Base-by-base conservation (phyloP, 2,797 vertebrate species). In the Hozukius guyotensis region DNA sequence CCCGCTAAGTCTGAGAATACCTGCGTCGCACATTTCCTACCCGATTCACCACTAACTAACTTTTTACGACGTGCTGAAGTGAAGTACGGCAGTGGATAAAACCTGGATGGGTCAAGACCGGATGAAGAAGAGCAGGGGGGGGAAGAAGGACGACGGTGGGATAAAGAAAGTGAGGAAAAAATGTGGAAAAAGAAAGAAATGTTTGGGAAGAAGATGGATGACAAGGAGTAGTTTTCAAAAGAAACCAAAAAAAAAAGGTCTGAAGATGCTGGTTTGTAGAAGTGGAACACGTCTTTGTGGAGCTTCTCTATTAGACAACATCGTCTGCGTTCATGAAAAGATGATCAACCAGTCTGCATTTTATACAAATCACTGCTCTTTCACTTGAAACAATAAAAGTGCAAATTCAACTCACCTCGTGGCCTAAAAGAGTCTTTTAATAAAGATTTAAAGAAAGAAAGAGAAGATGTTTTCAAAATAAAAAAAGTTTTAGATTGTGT, bases 331-430 rank as follows among this genome's bases (percentile, higher is more conserved):
- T 53, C 62, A 59, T 92, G 86, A 94, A 52, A 93, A 85, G 91
- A 84, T 75, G 81, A 92, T 93, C 91, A 92, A 77, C 81, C 83
- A 60, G 90, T 91, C 90, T 94, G 87, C 78, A 64, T 90, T 93
- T 92, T 89, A 91, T 89, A 94, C 89, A 90, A 94, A 94, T 92
- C 85, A 20, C 74, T 62, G 59, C 85, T 87, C 84, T 80, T 89
- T 81, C 38, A 70, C 80, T 79, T 87, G 86, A 92, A 93, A 93
- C 90, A 92, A 92, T 83, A 81, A 59, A 77, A 70, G 80, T 74
- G 80, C 85, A 89, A 89, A 92, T 91, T 88, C 71, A 56, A 85
- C 87, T 90, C 82, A 76, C 68, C 85, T 60, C 75, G 2, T 5
- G 46, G 71, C 78, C 66, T 52, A 52, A 78, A 80, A 80, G 65